phyloP scores from a whole-genome alignment of 2,113 vertebrate species.

The Rhinoderma darwinii region DNA sequence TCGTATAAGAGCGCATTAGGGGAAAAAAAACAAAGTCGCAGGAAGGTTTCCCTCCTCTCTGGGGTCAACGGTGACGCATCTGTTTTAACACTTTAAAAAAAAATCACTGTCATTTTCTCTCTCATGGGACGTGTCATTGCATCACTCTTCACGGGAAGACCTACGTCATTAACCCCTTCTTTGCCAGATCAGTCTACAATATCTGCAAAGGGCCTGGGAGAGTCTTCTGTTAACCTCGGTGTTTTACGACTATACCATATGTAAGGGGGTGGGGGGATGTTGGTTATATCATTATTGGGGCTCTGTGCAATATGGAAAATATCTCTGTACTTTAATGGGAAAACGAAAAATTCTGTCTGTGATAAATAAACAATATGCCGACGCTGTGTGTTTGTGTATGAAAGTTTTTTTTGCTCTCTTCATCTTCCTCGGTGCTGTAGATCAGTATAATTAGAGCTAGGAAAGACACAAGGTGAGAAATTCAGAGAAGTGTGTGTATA shows the following conservation, averaged over 20 bases:
- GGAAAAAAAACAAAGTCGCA: neutral
- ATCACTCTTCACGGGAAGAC: neutral
- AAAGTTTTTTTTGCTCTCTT: neutral
- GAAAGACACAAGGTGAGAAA: neutral
- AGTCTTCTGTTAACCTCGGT: slow-evolving; percentile 36
- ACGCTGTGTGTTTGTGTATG: neutral
- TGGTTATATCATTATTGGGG: slow-evolving; percentile 32
- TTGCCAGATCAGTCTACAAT: slow-evolving; percentile 25
- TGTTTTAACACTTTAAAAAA: slow-evolving; percentile 24
- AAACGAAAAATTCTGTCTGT: slow-evolving; percentile 34
- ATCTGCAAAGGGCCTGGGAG: slow-evolving; percentile 24
- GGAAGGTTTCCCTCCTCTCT: neutral
- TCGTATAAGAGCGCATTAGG: neutral
- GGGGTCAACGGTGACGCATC: slow-evolving; percentile 1
- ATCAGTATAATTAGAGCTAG: neutral
- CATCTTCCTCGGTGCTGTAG: neutral
- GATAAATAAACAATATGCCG: slow-evolving; percentile 47
- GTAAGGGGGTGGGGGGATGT: slow-evolving; percentile 44
- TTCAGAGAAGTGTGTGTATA: neutral
- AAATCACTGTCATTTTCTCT: neutral
- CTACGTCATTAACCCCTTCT: slow-evolving; percentile 12
- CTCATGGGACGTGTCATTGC: slow-evolving; percentile 3
- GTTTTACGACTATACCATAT: slow-evolving; percentile 41
- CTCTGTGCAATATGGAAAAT: slow-evolving; percentile 53
- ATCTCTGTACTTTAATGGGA: slow-evolving; percentile 49